Evolutionary conservation across 92 coral and sea anemone genomes (phyloP).

Genomic region (Phenganax subtilis): DNA sequence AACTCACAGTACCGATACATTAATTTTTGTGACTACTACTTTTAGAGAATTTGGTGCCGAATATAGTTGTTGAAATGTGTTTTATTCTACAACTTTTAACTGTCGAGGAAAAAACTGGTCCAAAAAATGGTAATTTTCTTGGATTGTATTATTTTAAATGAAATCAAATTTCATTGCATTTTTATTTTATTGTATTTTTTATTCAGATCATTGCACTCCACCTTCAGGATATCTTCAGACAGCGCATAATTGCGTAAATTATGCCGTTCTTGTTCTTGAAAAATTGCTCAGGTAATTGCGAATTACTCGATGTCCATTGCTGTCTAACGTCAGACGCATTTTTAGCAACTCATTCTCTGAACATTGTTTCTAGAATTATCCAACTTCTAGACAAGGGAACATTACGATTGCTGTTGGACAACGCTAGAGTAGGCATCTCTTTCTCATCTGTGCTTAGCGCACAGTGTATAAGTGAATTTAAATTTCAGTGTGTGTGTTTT

Average conservation of each 20-base stretch:
- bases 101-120: conserved; percentile 39
- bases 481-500: not conserved
- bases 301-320: too few species aligned
- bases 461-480: not conserved
- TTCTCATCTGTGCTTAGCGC: not conserved
- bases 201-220: not conserved
- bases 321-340: not conserved
- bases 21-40: not conserved
- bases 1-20: not conserved
- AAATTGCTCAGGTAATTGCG: conserved; percentile 55
- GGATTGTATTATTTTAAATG: too few species aligned
- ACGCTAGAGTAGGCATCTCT: conserved; percentile 65
- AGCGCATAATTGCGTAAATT: conserved; percentile 71
- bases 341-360: not conserved
- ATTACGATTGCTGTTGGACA: conserved; percentile 71
- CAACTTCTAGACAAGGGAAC: conserved; percentile 81
- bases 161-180: too few species aligned
- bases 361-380: conserved; percentile 48
- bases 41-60: conserved; percentile 81
- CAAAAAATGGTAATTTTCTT: conserved; percentile 7
- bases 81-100: conserved; percentile 86
- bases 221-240: conserved; percentile 48
- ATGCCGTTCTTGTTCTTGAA: conserved; percentile 72
- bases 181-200: not conserved
- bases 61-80: conserved; percentile 78